Conservation (phyloP, 37 sponge, comb jelly and placozoan genomes). For the Hormiphora californensis region DNA sequence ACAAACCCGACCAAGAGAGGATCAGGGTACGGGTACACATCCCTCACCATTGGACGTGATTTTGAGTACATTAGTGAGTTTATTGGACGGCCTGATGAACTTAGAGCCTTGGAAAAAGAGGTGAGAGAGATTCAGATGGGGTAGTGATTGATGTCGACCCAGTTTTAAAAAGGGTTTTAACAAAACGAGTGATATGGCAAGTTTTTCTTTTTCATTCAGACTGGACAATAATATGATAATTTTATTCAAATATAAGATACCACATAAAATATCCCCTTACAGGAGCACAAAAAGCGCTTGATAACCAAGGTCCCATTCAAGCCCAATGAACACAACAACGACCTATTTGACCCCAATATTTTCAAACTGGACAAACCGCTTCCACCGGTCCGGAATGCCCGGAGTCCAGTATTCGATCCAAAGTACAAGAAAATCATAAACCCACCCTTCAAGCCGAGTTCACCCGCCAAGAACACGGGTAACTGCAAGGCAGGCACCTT, state of each 20-base stretch:
- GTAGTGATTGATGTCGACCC: too few species aligned
- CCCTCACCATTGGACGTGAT: neutral
- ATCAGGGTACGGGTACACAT: slow-evolving; percentile 84
- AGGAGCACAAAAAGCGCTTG: slow-evolving; percentile 60
- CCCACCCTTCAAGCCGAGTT: slow-evolving; percentile 87
- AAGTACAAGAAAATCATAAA: slow-evolving; percentile 57
- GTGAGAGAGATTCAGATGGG: neutral
- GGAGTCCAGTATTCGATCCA: slow-evolving; percentile 57
- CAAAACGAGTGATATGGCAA: neutral
- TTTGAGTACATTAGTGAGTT: slow-evolving; percentile 8
- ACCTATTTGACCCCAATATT: slow-evolving; percentile 28
- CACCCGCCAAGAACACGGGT: slow-evolving; percentile 77
- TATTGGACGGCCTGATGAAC: neutral
- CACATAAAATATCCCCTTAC: neutral
- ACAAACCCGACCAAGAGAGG: slow-evolving; percentile 85
- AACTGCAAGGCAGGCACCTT: slow-evolving; percentile 94
- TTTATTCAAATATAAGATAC: neutral
- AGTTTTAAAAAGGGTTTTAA: too few species aligned
- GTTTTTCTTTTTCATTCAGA: neutral
- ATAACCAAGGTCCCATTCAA: slow-evolving; percentile 15
- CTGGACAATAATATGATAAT: too few species aligned
- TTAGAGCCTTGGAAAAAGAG: neutral
- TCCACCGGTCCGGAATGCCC: neutral
- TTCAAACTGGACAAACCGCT: slow-evolving; percentile 50
- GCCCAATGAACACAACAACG: slow-evolving; percentile 9